A percentile compares a stretch with the other conserved stretches of the same genome.
These are phyloP conservation scores for Hydrolagus affinis DNA, from an alignment of 2,113 vertebrate genomes.

Conservation along the genomic window DNA sequence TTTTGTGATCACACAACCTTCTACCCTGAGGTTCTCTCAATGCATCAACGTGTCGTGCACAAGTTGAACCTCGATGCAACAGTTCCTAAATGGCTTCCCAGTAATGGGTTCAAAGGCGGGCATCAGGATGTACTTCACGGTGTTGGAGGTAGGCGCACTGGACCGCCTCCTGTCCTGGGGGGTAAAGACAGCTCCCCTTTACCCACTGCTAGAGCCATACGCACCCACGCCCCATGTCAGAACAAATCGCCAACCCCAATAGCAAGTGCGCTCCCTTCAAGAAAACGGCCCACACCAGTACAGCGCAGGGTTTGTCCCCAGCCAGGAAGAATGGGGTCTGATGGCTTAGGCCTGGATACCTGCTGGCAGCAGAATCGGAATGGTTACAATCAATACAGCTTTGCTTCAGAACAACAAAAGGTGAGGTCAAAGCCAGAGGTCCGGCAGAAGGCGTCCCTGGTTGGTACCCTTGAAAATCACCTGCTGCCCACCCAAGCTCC, in stretches of 20 bases:
- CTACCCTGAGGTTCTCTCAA: constrained; percentile 89
- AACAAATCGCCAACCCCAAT: constrained; percentile 44
- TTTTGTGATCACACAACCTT: constrained; percentile 80
- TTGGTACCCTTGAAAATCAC: constrained; percentile 52
- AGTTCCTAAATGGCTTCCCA: constrained; percentile 74
- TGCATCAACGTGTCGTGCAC: constrained; percentile 87
- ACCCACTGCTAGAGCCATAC: constrained; percentile 56
- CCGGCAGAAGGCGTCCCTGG: constrained; percentile 50
- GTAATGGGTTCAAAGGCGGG: constrained; percentile 57
- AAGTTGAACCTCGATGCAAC: constrained; percentile 68
- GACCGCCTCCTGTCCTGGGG: constrained; percentile 74
- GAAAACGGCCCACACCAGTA: constrained; percentile 38
- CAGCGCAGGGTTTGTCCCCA: constrained; percentile 41
- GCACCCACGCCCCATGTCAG: constrained; percentile 62
- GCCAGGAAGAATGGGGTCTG: constrained; percentile 40
- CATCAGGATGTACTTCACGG: constrained; percentile 58
- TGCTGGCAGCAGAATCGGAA: constrained; percentile 50
- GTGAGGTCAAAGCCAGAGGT: constrained; percentile 55
- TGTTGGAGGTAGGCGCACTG: constrained; percentile 67
- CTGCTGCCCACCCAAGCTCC: constrained; percentile 45
- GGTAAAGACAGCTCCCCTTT: constrained; percentile 82
- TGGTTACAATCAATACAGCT: constrained; percentile 44
- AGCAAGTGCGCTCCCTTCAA: constrained; percentile 40
- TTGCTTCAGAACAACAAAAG: constrained; percentile 41
- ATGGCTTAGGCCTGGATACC: constrained; percentile 41